These are phyloP conservation scores for Drosophila simulans DNA, from an alignment of 1,140 invertebrate genomes.

Conservation along the genomic window DNA sequence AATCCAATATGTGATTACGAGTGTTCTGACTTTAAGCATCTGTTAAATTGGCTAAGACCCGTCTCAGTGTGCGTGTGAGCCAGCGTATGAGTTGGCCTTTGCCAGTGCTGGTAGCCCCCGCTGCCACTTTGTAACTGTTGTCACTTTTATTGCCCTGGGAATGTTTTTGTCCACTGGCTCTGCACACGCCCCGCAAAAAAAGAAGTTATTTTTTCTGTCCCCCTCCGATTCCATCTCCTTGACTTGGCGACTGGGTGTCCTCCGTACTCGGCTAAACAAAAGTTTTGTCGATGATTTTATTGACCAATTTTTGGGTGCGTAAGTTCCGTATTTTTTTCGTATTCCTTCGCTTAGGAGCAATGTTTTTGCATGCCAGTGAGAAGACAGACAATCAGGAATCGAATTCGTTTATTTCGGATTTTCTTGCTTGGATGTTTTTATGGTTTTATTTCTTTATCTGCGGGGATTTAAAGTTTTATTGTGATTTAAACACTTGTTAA, in stretches of 20 bases:
- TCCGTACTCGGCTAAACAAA: slow-evolving; percentile 70
- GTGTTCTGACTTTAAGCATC: slow-evolving; percentile 59
- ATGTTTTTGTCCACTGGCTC: slow-evolving; percentile 73
- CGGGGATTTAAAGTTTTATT: slow-evolving; percentile 81
- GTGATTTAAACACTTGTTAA: slow-evolving; percentile 84
- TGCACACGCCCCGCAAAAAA: slow-evolving; percentile 61
- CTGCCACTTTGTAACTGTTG: slow-evolving; percentile 82
- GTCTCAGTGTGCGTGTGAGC: slow-evolving; percentile 33
- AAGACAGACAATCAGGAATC: slow-evolving; percentile 46
- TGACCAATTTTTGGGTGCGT: slow-evolving; percentile 82
- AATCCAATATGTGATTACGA: slow-evolving; percentile 75
- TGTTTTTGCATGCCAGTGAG: slow-evolving; percentile 64
- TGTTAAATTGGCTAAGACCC: slow-evolving; percentile 46
- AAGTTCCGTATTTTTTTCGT: slow-evolving; percentile 57
- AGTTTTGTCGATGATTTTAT: slow-evolving; percentile 82
- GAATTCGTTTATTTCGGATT: slow-evolving; percentile 52
- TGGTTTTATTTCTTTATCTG: slow-evolving; percentile 76
- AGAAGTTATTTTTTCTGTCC: slow-evolving; percentile 26
- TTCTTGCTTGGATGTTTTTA: slow-evolving; percentile 59
- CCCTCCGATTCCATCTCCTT: slow-evolving; percentile 21
- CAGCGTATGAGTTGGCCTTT: slow-evolving; percentile 48
- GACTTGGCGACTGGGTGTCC: slow-evolving; percentile 61
- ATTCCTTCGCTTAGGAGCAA: slow-evolving; percentile 16
- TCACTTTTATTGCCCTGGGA: slow-evolving; percentile 83
- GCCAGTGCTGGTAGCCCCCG: slow-evolving; percentile 63